Percentiles rank a stretch among this genome's conserved stretches.
These are phyloP conservation scores for Telenomus remus DNA, from an alignment of 1,140 invertebrate species.

Conservation along the genomic window DNA sequence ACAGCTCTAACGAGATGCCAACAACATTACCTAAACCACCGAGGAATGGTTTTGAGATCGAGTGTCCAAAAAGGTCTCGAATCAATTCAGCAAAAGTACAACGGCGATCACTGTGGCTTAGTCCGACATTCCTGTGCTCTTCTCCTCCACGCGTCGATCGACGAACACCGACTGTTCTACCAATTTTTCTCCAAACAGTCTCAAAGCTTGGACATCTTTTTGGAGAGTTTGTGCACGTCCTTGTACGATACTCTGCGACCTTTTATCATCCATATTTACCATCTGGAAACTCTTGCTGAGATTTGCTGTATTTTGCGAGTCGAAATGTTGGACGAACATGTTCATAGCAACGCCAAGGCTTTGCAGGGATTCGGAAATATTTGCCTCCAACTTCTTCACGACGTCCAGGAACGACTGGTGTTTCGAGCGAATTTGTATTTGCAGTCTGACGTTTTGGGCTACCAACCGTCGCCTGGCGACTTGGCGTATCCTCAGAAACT, in stretches of 20 bases:
- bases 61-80: slow-evolving; percentile 86
- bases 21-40: slow-evolving; percentile 87
- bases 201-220: slow-evolving; percentile 81
- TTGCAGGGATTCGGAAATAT: slow-evolving; percentile 89
- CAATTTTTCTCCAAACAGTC: slow-evolving; percentile 89
- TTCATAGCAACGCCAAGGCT: slow-evolving; percentile 85
- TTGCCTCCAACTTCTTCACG: slow-evolving; percentile 92
- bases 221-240: slow-evolving; percentile 90
- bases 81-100: slow-evolving; percentile 75
- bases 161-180: slow-evolving; percentile 91
- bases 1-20: slow-evolving; percentile 88
- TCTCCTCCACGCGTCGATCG: slow-evolving; percentile 92
- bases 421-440: slow-evolving; percentile 97
- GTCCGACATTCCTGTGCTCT: slow-evolving; percentile 92
- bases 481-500: slow-evolving; percentile 98
- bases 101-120: slow-evolving; percentile 90
- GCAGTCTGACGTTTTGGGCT: slow-evolving; percentile 91
- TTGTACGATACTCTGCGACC: slow-evolving; percentile 96
- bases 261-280: slow-evolving; percentile 96
- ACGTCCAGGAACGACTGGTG: slow-evolving; percentile 97
- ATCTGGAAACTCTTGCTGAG: slow-evolving; percentile 97
- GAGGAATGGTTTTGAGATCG: slow-evolving; percentile 83
- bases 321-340: slow-evolving; percentile 97
- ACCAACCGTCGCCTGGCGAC: slow-evolving; percentile 94
- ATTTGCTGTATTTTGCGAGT: slow-evolving; percentile 94